Percentiles rank a stretch among this genome's conserved stretches.
These are phyloP conservation scores for Rhyacophila brunnea DNA, from an alignment of 1,140 invertebrate species.

Conservation along the genomic window DNA sequence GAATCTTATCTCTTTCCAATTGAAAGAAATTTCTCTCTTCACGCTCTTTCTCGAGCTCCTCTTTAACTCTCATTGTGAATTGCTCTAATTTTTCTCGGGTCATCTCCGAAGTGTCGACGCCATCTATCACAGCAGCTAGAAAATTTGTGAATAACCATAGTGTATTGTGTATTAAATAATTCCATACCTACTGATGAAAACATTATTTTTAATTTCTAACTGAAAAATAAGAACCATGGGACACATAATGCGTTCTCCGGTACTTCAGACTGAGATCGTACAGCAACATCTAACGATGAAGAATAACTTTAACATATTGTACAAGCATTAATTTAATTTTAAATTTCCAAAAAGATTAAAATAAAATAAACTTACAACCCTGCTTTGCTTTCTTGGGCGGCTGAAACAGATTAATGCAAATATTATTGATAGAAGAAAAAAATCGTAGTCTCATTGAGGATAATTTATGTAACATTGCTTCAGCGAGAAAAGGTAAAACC, in stretches of 20 bases:
- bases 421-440: no score
- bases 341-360: no score
- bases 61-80: slow-evolving; percentile 82
- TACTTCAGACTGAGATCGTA: no score
- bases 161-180: neutral
- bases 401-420: slow-evolving; percentile 16
- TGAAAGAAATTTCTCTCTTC: slow-evolving; percentile 96
- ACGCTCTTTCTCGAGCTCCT: slow-evolving; percentile 89
- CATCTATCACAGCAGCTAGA: slow-evolving; percentile 74
- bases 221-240: no score
- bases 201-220: neutral
- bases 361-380: slow-evolving; percentile 27
- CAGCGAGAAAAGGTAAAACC: no score
- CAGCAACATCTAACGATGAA: no score
- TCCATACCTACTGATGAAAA: neutral
- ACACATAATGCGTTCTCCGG: no score
- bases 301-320: no score
- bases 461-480: no score
- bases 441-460: no score
- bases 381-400: slow-evolving; percentile 33
- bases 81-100: slow-evolving; percentile 88
- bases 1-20: slow-evolving; percentile 89
- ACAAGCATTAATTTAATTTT: no score
- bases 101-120: slow-evolving; percentile 89
- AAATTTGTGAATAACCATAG: neutral